Base-by-base conservation (phyloP, 2,113 vertebrate genomes). In the Hylia prasina region DNA sequence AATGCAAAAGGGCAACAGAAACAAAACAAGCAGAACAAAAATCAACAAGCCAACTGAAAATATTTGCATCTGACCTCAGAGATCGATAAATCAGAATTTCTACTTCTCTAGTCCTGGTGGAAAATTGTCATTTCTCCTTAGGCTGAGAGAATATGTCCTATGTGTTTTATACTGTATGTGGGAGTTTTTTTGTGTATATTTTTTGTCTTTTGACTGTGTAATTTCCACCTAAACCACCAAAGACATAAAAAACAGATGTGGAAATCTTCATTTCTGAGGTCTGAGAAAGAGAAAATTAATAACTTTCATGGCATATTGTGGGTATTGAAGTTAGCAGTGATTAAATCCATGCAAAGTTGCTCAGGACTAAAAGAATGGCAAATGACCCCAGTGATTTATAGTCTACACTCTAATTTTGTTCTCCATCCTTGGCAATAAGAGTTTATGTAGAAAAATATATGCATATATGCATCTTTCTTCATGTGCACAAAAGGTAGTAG, bases 61-160 rank as follows among this genome's bases (percentile, higher is more conserved):
- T 64, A 91, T 35, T 75, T 92, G 56, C 8, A 13, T 56, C 56
- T 79, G 75, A 90, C 71, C 80, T 90, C 53, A 90, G 64, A 82
- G 65, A 83, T 95, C 79, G 63, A 82, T 96, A 90, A 66, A 82
- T 91, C 85, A 69, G 64, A 78, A 91, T 70, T 91, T 86, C 45
- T 78, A 33, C 53, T 89, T 81, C 57, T 64, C 28, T 69, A n/a
- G 53, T 50, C 87, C 78, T 82, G 40, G 28, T 90, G 72, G 80
- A 94, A 93, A 95, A 85, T 86, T 83, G 45, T 35, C 2, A 2
- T 58, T 45, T 60, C 15, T 80, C 25, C 70, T 79, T 21, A 82
- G 47, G 57, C 37, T 75, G 35, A 77, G 71, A 81, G 19, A 64
- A 42, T 5, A 23, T 24, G 35, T 33, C 30, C 45, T 54, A 5